phyloP scores from a whole-genome alignment of 2,888 invertebrate genomes.

The Brachyopa scutellaris region DNA sequence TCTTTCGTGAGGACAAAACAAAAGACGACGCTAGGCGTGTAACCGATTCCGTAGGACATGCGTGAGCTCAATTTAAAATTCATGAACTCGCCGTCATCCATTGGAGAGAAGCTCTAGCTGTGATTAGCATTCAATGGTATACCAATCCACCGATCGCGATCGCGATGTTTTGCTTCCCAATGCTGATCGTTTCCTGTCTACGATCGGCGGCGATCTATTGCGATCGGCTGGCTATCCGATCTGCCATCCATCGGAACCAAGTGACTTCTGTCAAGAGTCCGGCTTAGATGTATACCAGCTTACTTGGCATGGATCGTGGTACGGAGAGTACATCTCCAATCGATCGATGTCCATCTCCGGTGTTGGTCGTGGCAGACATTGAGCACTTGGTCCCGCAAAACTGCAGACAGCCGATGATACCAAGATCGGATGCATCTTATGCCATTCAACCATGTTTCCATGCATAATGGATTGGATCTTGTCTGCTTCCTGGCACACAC shows the following conservation, averaged over 20 bases:
- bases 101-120: slow-evolving; percentile 21
- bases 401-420: slow-evolving; percentile 28
- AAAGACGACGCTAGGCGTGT: slow-evolving; percentile 15
- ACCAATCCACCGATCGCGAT: slow-evolving; percentile 47
- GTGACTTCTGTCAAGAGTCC: slow-evolving; percentile 60
- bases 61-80: slow-evolving; percentile 67
- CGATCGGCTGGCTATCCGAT: slow-evolving; percentile 22
- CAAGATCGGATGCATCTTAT: slow-evolving; percentile 51
- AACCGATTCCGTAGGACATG: slow-evolving; percentile 40
- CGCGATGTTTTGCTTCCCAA: background rate
- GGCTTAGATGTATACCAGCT: slow-evolving; percentile 21
- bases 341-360: slow-evolving; percentile 71
- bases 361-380: slow-evolving; percentile 68
- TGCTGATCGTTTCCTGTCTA: slow-evolving; percentile 66
- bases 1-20: background rate
- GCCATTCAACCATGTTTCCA: slow-evolving; percentile 58
- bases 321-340: slow-evolving; percentile 55
- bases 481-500: slow-evolving; percentile 68
- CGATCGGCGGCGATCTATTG: slow-evolving; percentile 25
- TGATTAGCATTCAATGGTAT: slow-evolving; percentile 69
- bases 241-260: slow-evolving; percentile 38
- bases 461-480: slow-evolving; percentile 69
- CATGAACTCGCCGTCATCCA: slow-evolving; percentile 59
- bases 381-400: slow-evolving; percentile 55
- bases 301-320: slow-evolving; percentile 27